phyloP scores from a whole-genome alignment of 92 coral and sea anemone genomes.

The Epizoanthus scotinus region DNA sequence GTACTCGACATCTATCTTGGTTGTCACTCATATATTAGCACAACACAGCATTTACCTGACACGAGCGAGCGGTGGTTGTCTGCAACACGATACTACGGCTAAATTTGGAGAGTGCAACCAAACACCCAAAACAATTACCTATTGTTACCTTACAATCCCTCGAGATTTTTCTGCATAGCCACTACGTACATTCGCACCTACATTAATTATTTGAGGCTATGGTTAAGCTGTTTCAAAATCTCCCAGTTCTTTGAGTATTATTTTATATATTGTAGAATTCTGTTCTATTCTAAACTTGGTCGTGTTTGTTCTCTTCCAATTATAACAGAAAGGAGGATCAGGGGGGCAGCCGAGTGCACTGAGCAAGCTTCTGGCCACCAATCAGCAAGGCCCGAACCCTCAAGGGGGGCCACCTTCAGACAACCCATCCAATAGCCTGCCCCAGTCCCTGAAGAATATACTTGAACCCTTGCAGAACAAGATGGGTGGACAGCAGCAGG shows the following conservation, averaged over 20 bases:
- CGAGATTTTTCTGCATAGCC: no score
- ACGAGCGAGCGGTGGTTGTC: no score
- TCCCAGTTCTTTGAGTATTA: neutral
- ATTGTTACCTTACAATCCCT: no score
- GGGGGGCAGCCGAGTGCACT: slow-evolving; percentile 60
- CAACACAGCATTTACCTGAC: no score
- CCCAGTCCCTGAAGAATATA: slow-evolving; percentile 65
- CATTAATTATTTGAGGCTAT: no score
- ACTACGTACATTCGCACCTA: no score
- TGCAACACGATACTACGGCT: no score
- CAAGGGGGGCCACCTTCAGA: slow-evolving; percentile 51
- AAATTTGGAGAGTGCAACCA: no score
- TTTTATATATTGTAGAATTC: neutral
- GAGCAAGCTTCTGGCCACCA: slow-evolving; percentile 50
- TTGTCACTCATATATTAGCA: no score
- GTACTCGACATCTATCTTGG: no score
- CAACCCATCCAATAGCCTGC: slow-evolving; percentile 51
- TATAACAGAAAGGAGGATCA: slow-evolving; percentile 41
- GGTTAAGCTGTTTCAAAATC: neutral
- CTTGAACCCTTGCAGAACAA: slow-evolving; percentile 76
- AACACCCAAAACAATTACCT: no score
- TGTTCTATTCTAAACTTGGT: neutral
- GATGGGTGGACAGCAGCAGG: slow-evolving; percentile 64
- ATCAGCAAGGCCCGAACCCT: slow-evolving; percentile 51
- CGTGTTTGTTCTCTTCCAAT: neutral